Conservation (phyloP, 2,888 invertebrate species). For the Ophioninae sp. region DNA sequence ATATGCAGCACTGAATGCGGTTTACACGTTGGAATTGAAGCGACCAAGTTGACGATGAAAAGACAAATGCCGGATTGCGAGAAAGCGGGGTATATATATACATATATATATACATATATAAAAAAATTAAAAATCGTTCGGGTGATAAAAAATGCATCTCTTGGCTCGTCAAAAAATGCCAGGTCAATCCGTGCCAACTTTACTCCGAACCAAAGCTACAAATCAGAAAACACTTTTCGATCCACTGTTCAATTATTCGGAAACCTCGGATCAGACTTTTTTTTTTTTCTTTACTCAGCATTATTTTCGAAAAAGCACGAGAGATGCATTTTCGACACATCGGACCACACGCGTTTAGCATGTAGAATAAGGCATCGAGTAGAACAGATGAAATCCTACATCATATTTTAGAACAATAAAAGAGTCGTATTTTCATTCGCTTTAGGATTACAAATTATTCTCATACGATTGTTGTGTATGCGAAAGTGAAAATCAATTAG, state of each 20-base stretch:
- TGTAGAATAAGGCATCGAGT: conserved; percentile 20
- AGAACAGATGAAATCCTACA: conserved; percentile 37
- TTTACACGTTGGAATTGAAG: conserved; percentile 60
- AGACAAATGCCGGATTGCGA: conserved; percentile 53
- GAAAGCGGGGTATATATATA: conserved; percentile 49
- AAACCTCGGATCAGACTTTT: neutral
- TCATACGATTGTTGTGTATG: conserved; percentile 46
- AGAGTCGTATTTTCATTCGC: conserved; percentile 57
- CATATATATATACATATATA: conserved; percentile 27
- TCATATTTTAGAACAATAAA: conserved; percentile 54
- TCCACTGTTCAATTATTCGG: neutral
- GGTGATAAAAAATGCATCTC: neutral
- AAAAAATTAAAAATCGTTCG: neutral
- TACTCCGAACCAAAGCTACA: neutral
- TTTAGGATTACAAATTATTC: conserved; percentile 53
- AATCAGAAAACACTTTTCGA: neutral
- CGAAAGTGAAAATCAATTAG: conserved; percentile 43
- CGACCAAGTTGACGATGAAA: conserved; percentile 56
- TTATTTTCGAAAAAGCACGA: neutral
- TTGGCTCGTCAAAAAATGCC: neutral
- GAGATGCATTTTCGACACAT: neutral
- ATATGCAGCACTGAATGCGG: conserved; percentile 41
- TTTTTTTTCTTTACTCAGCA: neutral
- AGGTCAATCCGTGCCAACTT: neutral
- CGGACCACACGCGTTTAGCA: neutral